Percentiles rank a stretch among this genome's conserved stretches.
Conservation (phyloP, 2,888 invertebrate genomes). For the Lepidochitona cinerea region DNA sequence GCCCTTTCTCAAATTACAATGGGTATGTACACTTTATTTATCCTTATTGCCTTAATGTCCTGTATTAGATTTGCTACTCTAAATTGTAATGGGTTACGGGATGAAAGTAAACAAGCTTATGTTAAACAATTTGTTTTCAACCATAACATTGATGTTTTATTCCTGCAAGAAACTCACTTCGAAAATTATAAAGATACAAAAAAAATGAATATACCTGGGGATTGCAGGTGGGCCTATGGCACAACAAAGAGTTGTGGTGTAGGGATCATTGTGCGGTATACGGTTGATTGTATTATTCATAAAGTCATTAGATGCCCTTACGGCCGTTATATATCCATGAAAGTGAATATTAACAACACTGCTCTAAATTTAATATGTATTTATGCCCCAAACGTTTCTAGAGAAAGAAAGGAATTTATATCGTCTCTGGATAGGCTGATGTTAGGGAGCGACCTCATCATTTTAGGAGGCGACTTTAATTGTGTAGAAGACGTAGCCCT, state of each 20-base stretch:
- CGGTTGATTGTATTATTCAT: not conserved
- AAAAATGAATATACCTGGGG: not conserved
- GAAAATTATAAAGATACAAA: not conserved
- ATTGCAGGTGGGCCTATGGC: not conserved
- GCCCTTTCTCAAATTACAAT: too few relatives aligned
- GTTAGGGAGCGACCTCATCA: not conserved
- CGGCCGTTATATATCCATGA: not conserved
- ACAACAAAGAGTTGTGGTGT: not conserved
- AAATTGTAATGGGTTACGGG: not conserved
- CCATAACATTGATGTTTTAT: not conserved
- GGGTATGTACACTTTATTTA: not conserved
- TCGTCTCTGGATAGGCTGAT: not conserved
- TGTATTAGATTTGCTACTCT: not conserved
- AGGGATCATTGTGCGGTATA: not conserved
- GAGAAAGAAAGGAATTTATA: not conserved
- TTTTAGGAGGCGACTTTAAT: slow-evolving; percentile 27
- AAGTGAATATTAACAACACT: not conserved
- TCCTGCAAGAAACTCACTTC: not conserved
- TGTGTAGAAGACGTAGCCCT: slow-evolving; percentile 16
- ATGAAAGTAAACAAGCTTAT: not conserved
- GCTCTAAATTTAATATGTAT: not conserved
- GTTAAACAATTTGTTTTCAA: not conserved
- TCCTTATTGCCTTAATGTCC: not conserved
- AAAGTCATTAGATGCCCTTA: not conserved
- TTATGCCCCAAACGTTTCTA: not conserved